A percentile compares a stretch with the other conserved stretches of the same genome.
These are phyloP conservation scores for Coilia nasus DNA, from an alignment of 2,797 vertebrate genomes.

Conservation along the genomic window DNA sequence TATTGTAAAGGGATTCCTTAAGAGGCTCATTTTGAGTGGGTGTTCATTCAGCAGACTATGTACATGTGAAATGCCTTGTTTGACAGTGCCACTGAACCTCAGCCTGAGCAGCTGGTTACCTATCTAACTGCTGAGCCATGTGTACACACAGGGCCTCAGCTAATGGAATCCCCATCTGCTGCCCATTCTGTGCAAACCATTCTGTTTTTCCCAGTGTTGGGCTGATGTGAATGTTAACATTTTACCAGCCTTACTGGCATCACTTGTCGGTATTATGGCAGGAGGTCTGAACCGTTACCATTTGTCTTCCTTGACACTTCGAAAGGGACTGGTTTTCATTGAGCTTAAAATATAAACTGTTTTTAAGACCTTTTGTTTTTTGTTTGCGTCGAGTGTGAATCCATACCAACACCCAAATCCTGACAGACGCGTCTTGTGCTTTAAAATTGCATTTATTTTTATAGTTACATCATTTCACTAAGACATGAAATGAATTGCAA, in stretches of 20 bases:
- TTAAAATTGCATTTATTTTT: not conserved
- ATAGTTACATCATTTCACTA: conserved; percentile 9
- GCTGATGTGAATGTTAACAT: conserved; percentile 33
- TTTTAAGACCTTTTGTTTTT: not conserved
- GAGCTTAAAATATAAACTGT: not conserved
- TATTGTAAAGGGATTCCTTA: conserved; percentile 15
- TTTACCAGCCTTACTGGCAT: conserved; percentile 33
- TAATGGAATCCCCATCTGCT: not conserved
- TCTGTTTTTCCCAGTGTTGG: not conserved
- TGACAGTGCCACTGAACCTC: not conserved
- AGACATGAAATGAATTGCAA: not conserved
- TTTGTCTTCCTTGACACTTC: not conserved
- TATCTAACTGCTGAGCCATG: not conserved
- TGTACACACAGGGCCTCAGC: not conserved
- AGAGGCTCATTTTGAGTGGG: not conserved
- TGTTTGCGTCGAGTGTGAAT: not conserved
- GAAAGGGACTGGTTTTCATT: not conserved
- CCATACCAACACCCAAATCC: not conserved
- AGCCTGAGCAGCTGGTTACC: not conserved
- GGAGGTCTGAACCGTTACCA: not conserved
- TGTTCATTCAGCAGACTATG: not conserved
- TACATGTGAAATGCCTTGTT: not conserved
- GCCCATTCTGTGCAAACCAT: not conserved
- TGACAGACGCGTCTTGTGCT: not conserved
- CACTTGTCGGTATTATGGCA: conserved; percentile 19